Percentiles rank a stretch among this genome's conserved stretches.
Conservation (phyloP, 1,140 invertebrate species). For the Heterodera schachtii region DNA sequence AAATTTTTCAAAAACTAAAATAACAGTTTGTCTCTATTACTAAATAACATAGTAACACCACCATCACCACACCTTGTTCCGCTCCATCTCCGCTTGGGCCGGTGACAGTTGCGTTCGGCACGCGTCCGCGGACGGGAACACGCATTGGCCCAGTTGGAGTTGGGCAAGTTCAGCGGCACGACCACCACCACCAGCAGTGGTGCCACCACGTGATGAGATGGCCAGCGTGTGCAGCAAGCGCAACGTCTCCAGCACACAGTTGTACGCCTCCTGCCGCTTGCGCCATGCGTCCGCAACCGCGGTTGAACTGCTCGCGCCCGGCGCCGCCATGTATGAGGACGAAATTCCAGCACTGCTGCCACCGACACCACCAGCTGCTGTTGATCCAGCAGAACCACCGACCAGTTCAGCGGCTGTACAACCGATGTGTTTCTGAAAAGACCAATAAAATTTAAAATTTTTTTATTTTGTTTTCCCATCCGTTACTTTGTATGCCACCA, state of each 20-base stretch:
- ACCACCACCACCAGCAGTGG: no score
- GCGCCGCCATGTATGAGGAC: no score
- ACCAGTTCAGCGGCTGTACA: slow-evolving; percentile 66
- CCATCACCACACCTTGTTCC: slow-evolving; percentile 17
- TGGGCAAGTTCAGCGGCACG: not conserved
- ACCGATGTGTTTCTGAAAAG: slow-evolving; percentile 3
- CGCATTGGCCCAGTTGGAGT: slow-evolving; percentile 22
- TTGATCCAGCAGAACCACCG: not conserved
- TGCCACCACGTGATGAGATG: not conserved
- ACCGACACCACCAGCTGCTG: not conserved
- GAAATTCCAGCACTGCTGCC: not conserved
- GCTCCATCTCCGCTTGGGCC: slow-evolving; percentile 71
- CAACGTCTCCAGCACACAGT: slow-evolving; percentile 45
- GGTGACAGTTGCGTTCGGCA: slow-evolving; percentile 46
- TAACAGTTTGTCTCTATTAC: no score
- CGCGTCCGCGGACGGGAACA: slow-evolving; percentile 31
- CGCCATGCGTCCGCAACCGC: slow-evolving; percentile 66
- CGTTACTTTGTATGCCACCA: slow-evolving; percentile 76
- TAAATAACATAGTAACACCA: no score
- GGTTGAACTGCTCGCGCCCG: not conserved
- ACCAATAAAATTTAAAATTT: not conserved
- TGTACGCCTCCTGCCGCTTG: slow-evolving; percentile 73
- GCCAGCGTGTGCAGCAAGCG: slow-evolving; percentile 30
- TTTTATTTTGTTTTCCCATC: no score
- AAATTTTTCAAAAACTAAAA: no score